Evolutionary conservation across 2,888 invertebrate genomes (phyloP).

Genomic region (Cataglyphis albicans): DNA sequence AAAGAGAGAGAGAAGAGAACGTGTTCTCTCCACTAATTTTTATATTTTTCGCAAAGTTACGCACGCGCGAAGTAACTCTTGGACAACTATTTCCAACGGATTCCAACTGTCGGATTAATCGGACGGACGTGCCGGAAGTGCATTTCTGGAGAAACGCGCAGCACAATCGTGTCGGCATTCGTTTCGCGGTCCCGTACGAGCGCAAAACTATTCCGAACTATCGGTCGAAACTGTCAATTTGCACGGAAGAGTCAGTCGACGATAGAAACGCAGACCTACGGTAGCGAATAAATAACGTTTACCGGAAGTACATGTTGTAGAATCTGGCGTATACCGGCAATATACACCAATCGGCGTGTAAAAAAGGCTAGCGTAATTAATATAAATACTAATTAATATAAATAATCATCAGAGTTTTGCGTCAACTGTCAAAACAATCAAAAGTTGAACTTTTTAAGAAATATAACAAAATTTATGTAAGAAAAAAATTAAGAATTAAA

Average conservation of each 20-base stretch:
- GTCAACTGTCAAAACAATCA: background rate
- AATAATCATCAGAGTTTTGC: background rate
- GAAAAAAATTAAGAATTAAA: background rate
- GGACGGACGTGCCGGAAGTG: constrained; percentile 77
- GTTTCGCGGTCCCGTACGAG: constrained; percentile 74
- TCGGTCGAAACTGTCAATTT: constrained; percentile 75
- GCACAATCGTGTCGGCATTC: constrained; percentile 72
- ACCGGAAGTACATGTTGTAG: constrained; percentile 38
- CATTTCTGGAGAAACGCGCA: constrained; percentile 74
- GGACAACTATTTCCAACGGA: constrained; percentile 74
- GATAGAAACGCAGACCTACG: constrained; percentile 65
- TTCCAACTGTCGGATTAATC: constrained; percentile 77
- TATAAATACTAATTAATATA: constrained; percentile 23
- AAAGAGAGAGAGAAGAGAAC: background rate
- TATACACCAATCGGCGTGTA: constrained; percentile 6
- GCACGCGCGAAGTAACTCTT: constrained; percentile 67
- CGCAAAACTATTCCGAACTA: constrained; percentile 73
- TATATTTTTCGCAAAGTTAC: constrained; percentile 56
- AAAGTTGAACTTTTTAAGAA: background rate
- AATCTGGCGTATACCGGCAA: constrained; percentile 10
- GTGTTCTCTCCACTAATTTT: background rate
- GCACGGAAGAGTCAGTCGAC: constrained; percentile 68
- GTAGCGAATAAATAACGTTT: constrained; percentile 54
- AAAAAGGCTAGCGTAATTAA: constrained; percentile 19
- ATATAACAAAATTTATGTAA: background rate